Conservation (phyloP, 2,113 vertebrate species). For the Arvicanthis niloticus region DNA sequence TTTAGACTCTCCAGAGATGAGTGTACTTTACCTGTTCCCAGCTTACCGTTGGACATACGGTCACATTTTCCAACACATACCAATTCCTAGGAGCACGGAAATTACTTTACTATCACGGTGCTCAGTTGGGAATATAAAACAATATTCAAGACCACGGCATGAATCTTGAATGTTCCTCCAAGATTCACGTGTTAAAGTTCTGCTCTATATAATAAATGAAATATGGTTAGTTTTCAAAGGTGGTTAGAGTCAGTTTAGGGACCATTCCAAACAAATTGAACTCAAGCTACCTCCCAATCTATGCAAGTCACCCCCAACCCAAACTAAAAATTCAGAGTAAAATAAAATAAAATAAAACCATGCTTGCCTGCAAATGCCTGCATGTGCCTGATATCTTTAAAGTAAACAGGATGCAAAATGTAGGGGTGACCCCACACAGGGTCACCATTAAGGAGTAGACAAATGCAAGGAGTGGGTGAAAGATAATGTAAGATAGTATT, state of each 20-base stretch:
- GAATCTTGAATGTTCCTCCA: background rate
- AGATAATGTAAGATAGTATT: background rate
- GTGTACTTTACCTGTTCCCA: accelerated
- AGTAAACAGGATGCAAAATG: background rate
- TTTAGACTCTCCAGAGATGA: accelerated
- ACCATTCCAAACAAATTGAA: background rate
- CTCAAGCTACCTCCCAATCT: background rate
- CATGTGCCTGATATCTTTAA: background rate
- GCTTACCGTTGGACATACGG: accelerated
- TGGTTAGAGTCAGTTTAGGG: background rate
- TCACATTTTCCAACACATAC: background rate
- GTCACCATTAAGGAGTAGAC: background rate
- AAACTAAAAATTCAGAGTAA: background rate
- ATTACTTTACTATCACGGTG: background rate
- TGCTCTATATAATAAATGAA: background rate
- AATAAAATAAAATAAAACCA: background rate
- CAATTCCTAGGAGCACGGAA: background rate
- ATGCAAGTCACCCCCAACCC: background rate
- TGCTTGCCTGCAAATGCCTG: background rate
- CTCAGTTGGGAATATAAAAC: background rate
- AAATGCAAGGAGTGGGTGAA: background rate
- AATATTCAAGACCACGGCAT: background rate
- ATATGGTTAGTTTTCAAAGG: background rate
- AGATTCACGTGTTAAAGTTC: background rate
- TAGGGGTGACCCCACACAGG: background rate